Conservation (phyloP, 2,888 invertebrate genomes). For the Calameuta pallipes region DNA sequence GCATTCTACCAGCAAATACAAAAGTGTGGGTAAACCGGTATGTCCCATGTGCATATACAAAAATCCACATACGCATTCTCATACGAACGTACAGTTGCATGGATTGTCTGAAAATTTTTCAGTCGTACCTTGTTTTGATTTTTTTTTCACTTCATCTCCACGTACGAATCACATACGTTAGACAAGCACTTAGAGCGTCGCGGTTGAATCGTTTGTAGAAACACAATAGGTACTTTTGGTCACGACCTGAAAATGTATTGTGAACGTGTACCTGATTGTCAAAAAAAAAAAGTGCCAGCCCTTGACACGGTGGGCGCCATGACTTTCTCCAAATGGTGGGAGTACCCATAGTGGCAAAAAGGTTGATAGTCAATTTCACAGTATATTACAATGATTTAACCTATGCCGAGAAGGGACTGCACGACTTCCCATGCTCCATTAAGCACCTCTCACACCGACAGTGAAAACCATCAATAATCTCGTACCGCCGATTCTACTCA, state of each 20-base stretch:
- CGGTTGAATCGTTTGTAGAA: not conserved
- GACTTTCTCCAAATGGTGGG: conserved; percentile 4
- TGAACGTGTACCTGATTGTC: not conserved
- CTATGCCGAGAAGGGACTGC: not conserved
- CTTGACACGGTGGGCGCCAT: not conserved
- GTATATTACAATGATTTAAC: conserved; percentile 7
- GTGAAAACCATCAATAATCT: not conserved
- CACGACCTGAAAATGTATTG: not conserved
- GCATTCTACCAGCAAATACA: not conserved
- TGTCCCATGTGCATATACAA: not conserved
- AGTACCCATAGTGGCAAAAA: not conserved
- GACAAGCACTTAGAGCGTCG: not conserved
- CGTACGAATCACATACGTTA: not conserved
- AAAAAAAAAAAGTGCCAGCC: no score
- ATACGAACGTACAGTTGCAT: not conserved
- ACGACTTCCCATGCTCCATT: not conserved
- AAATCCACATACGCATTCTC: not conserved
- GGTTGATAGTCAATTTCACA: conserved; percentile 8
- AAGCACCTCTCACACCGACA: not conserved
- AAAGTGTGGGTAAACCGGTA: not conserved
- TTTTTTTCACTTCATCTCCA: no score
- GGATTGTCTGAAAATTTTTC: not conserved
- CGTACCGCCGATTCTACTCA: not conserved
- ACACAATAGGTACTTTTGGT: not conserved
- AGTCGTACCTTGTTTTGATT: not conserved